phyloP scores from a whole-genome alignment of 2,797 vertebrate genomes.

The Okamejei kenojei region DNA sequence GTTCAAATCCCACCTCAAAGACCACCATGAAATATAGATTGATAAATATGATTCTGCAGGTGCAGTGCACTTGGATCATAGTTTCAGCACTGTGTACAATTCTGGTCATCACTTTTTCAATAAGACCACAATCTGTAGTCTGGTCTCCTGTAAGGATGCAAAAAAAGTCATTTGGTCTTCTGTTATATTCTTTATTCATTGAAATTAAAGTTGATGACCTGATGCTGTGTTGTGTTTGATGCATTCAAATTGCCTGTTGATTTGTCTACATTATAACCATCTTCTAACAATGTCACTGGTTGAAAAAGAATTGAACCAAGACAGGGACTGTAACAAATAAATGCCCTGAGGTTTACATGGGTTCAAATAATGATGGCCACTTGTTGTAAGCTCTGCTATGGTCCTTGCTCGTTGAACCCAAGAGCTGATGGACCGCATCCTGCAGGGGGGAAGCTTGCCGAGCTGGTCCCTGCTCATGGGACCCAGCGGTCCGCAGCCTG shows the following conservation, averaged over 20 bases:
- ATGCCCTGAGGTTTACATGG: no score
- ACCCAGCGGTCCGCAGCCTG: no score
- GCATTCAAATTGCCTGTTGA: fast-evolving
- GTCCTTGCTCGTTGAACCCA: no score
- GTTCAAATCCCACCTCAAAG: not conserved
- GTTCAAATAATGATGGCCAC: not conserved
- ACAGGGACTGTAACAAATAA: not conserved
- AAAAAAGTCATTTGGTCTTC: not conserved
- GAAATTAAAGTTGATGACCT: not conserved
- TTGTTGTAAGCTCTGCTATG: not conserved
- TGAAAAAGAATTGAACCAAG: not conserved
- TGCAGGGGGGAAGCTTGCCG: no score
- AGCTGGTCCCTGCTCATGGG: no score
- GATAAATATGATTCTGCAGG: not conserved
- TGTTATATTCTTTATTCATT: not conserved
- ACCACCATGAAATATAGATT: not conserved
- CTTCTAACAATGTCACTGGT: not conserved
- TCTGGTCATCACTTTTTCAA: not conserved
- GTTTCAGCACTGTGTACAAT: no score
- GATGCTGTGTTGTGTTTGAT: not conserved
- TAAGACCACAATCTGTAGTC: no score
- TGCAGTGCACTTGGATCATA: not conserved
- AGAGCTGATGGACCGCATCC: no score
- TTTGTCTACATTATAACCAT: not conserved
- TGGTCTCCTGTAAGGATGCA: not conserved